phyloP scores from a whole-genome alignment of 2,113 vertebrate species.

The Formicarius rufipectus region DNA sequence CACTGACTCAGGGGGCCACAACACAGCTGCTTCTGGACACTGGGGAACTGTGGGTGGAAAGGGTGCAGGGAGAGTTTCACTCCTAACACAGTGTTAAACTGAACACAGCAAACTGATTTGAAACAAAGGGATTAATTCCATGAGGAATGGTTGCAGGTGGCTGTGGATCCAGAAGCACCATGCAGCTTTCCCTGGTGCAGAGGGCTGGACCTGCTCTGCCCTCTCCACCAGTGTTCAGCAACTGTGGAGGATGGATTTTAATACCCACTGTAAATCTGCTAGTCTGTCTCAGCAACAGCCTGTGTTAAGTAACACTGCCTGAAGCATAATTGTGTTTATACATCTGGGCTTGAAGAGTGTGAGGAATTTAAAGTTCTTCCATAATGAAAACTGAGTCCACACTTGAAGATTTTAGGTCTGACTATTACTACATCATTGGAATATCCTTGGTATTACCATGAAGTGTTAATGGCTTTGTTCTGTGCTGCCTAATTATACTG shows the following conservation, averaged over 20 bases:
- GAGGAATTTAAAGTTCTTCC: neutral
- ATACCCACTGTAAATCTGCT: neutral
- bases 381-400: neutral
- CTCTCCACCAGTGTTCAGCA: neutral
- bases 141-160: neutral
- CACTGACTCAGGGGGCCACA: conserved; percentile 47
- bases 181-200: neutral
- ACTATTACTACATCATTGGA: neutral
- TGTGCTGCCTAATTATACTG: neutral
- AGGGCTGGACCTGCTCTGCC: neutral
- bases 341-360: neutral
- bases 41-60: conserved; percentile 44
- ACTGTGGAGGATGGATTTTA: neutral
- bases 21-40: conserved; percentile 45
- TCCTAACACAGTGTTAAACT: neutral
- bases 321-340: neutral
- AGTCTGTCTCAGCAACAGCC: neutral
- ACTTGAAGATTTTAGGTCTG: neutral
- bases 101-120: neutral
- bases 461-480: neutral
- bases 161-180: neutral
- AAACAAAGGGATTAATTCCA: neutral
- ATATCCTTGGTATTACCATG: neutral
- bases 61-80: conserved; percentile 30
- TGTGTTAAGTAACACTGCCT: neutral